Conservation (phyloP, 2,113 vertebrate species). For the Erythrocebus patas region DNA sequence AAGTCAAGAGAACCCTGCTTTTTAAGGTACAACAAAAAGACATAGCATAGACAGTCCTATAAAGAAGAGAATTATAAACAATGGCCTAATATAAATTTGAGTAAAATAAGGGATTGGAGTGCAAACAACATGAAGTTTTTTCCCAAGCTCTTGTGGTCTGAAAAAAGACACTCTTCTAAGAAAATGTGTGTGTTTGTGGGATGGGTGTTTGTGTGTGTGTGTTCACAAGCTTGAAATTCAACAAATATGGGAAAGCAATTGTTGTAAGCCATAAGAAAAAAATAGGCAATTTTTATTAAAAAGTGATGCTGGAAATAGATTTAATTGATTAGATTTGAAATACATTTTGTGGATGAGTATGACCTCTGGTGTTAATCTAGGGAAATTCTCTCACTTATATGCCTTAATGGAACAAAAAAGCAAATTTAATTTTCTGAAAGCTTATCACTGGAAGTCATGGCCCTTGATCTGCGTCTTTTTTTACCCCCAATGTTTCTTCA, state of each 20-base stretch:
- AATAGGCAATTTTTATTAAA: background rate
- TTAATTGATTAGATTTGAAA: constrained; percentile 47
- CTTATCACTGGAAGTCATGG: background rate
- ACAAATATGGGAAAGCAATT: background rate
- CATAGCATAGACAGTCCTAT: background rate
- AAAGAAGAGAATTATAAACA: background rate
- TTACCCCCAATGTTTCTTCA: background rate
- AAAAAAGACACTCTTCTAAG: background rate
- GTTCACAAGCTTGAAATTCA: background rate
- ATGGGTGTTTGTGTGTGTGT: background rate
- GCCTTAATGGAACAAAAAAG: background rate
- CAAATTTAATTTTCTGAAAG: constrained; percentile 35
- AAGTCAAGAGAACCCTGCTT: background rate
- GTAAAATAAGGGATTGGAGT: background rate
- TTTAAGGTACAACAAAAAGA: background rate
- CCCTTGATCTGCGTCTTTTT: background rate
- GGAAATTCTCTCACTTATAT: constrained; percentile 70
- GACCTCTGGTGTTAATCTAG: constrained; percentile 83
- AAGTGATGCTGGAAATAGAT: background rate
- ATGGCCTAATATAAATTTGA: background rate
- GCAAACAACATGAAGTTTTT: background rate
- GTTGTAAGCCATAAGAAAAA: background rate
- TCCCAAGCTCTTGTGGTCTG: background rate
- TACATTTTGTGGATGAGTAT: constrained; percentile 75
- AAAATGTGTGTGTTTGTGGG: background rate